Evolutionary conservation across 2,888 invertebrate species (phyloP), one percentile per base, ranked within the genome.

Genomic region (Apodemia duryi): DNA sequence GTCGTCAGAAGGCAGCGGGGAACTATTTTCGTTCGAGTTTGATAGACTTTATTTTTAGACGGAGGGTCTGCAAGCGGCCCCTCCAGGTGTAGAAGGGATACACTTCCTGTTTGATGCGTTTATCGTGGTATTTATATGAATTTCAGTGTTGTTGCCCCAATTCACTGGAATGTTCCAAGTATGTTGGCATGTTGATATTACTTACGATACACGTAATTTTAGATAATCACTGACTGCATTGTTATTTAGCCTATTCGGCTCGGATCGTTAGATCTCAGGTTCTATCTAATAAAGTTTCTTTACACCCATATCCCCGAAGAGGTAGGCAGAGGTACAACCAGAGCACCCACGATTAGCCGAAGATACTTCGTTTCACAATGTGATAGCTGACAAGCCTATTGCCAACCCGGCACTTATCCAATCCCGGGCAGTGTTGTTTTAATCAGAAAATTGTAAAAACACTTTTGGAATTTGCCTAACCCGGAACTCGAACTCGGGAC

Each of bases 11-110:
- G 29, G 28, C 54, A 10, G 57, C 57, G 7, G 29, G 32, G 46
- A 49, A 32, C 29, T 57, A 57, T 57, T 57, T 57, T 57, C 13
- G 57, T 54, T 10, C 28, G 2, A 11, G 29, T 57, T 57, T 57
- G 32, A 57, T 57, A 57, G 57, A 13, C 6, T 57, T 29, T 60
- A 60, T 60, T 60, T 60, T 13, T 60, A 60, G 32, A 35, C 57
- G n/a, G 32, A 60, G 57, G 57, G 57, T 35, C 29, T 60, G 57
- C 32, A 6, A 35, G 32, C 57, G 57, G 57, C 57, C 32, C 35
- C 57, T 57, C 32, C 57, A 57, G 57, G 57, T 57, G 57, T 57
- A 11, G 57, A 57, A 57, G 57, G 32, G 29, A 57, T 32, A 2
- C 32, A 13, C 13, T 57, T 57, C 57, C 57, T 57, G 57, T 57